These are phyloP conservation scores for Psittacula cyanocephala DNA, from an alignment of 2,113 vertebrate species.

Conservation along the genomic window DNA sequence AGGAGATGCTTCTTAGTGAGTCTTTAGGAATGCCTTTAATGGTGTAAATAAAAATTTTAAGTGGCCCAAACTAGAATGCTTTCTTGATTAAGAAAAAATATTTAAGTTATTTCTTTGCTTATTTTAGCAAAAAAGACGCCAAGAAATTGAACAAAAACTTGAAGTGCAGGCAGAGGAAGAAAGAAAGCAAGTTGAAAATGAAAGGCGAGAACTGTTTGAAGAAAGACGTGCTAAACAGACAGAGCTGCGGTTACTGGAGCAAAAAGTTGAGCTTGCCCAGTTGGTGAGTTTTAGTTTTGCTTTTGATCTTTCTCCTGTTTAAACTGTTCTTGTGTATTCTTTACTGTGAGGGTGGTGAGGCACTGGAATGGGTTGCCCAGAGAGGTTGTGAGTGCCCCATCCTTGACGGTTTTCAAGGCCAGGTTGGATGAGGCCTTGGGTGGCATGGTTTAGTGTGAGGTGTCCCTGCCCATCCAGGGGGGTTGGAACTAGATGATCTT, in stretches of 20 bases:
- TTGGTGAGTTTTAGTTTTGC: conserved; percentile 81
- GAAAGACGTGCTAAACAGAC: conserved; percentile 97
- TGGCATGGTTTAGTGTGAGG: too few species aligned
- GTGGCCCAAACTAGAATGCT: background rate
- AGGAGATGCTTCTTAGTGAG: background rate
- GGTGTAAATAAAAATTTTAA: background rate
- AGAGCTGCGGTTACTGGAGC: conserved; percentile 93
- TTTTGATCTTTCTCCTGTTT: background rate
- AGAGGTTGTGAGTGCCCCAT: too few species aligned
- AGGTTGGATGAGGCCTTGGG: too few species aligned
- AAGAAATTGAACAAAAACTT: conserved; percentile 98
- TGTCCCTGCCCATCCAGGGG: too few species aligned
- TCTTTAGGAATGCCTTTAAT: background rate
- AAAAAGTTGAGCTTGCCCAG: conserved; percentile 98
- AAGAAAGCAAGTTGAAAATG: conserved; percentile 92
- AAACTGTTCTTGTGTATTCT: background rate
- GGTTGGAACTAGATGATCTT: too few species aligned
- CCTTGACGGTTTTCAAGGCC: too few species aligned
- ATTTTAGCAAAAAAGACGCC: conserved; percentile 90
- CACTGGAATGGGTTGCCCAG: too few species aligned
- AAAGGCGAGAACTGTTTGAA: conserved; percentile 94
- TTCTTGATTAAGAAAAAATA: background rate
- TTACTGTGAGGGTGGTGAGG: too few species aligned
- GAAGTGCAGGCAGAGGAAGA: conserved; percentile 97
- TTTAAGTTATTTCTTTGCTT: background rate